These are phyloP conservation scores for Drosophila paulistorum DNA, from an alignment of 1,140 invertebrate species.

Conservation along the genomic window DNA sequence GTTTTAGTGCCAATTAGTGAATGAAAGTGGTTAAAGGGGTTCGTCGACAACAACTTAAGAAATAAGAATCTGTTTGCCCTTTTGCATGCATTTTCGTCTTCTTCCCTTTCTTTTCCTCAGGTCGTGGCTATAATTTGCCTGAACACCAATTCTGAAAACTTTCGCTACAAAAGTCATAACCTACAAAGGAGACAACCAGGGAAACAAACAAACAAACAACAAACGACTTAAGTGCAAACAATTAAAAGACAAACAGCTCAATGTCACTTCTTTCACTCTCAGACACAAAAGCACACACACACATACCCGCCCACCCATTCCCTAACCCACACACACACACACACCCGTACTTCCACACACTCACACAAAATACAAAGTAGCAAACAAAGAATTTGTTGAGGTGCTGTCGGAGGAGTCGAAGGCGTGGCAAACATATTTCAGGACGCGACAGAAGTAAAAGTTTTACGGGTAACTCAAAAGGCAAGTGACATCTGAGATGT, in stretches of 20 bases:
- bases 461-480: conserved; percentile 67
- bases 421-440: conserved; percentile 38
- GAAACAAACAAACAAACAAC: conserved; percentile 42
- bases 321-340: background rate
- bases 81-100: background rate
- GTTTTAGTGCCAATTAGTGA: conserved; percentile 12
- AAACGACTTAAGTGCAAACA: conserved; percentile 75
- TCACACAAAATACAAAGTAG: conserved; percentile 20
- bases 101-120: conserved; percentile 26
- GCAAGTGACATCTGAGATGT: conserved; percentile 68
- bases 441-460: conserved; percentile 49
- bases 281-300: conserved; percentile 22
- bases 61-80: background rate
- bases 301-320: conserved; percentile 10
- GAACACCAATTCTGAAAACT: conserved; percentile 68
- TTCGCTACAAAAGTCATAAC: conserved; percentile 74
- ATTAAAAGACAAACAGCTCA: conserved; percentile 80
- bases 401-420: conserved; percentile 18
- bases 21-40: background rate
- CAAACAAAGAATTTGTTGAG: conserved; percentile 50
- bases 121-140: conserved; percentile 69
- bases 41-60: background rate
- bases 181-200: conserved; percentile 44
- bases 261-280: conserved; percentile 43
- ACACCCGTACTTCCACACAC: background rate